Evolutionary conservation across 2,113 vertebrate species (phyloP).

Genomic region (Asarcornis scutulata): DNA sequence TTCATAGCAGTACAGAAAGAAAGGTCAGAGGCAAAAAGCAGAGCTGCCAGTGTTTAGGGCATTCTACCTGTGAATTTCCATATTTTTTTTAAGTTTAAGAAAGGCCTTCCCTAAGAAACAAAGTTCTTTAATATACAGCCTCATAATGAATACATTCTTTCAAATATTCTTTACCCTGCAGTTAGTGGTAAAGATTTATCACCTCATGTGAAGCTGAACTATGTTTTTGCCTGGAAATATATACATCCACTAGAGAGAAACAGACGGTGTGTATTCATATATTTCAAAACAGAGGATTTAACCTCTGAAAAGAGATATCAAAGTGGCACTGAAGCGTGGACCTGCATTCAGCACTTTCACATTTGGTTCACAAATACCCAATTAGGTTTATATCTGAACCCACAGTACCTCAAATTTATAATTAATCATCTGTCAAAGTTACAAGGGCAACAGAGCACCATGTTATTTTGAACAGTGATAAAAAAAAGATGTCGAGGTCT

Average conservation of each 20-base stretch:
- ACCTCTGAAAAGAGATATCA: slow-evolving; percentile 71
- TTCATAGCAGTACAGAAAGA: background rate
- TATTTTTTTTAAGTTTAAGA: background rate
- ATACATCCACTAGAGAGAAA: slow-evolving; percentile 14
- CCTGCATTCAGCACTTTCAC: slow-evolving; percentile 39
- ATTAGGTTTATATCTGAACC: slow-evolving; percentile 61
- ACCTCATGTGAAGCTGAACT: background rate
- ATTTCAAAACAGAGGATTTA: slow-evolving; percentile 49
- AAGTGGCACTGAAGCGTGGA: background rate
- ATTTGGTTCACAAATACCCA: slow-evolving; percentile 72
- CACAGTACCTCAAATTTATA: slow-evolving; percentile 63
- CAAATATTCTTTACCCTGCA: background rate
- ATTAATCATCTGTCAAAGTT: slow-evolving; percentile 68
- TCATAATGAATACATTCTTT: background rate
- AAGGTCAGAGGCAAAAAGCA: background rate
- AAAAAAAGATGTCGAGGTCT: background rate
- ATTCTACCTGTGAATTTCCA: background rate
- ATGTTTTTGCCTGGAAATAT: slow-evolving; percentile 13
- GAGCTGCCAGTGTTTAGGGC: background rate
- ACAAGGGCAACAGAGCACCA: slow-evolving; percentile 26
- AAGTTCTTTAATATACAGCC: background rate
- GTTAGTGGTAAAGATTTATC: slow-evolving; percentile 20
- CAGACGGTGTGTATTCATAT: background rate
- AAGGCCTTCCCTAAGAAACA: background rate
- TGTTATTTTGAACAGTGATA: slow-evolving; percentile 23